Percentiles rank a stretch among this genome's conserved stretches.
phyloP scores from a whole-genome alignment of 2,797 vertebrate genomes.

The Botia kubotai region DNA sequence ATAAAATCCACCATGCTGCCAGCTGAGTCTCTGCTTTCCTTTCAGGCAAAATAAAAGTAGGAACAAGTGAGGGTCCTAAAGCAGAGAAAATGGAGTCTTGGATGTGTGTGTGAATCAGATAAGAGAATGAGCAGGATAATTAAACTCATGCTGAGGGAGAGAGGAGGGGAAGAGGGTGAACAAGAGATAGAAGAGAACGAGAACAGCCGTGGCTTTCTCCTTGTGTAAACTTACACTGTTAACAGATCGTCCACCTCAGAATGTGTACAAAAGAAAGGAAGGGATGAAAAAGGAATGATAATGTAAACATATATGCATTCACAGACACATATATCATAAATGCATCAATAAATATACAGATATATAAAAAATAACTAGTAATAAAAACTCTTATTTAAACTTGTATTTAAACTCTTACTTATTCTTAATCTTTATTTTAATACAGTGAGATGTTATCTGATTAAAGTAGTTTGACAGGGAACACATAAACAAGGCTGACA shows the following conservation, averaged over 20 bases:
- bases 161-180: constrained; percentile 55
- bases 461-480: not conserved
- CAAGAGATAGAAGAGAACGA: constrained; percentile 17
- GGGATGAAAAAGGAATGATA: not conserved
- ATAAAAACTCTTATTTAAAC: too few species aligned
- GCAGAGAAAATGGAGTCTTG: constrained; percentile 63
- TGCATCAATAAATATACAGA: too few species aligned
- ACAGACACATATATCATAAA: not conserved
- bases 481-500: not conserved
- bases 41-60: constrained; percentile 62
- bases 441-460: constrained; percentile 1
- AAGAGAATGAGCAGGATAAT: constrained; percentile 70
- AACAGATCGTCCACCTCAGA: constrained; percentile 20
- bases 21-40: constrained; percentile 57
- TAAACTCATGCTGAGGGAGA: constrained; percentile 67
- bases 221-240: constrained; percentile 36
- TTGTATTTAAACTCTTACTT: too few species aligned
- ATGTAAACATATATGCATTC: not conserved
- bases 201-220: constrained; percentile 21
- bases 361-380: too few species aligned
- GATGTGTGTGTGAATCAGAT: constrained; percentile 71
- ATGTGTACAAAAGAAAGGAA: constrained; percentile 8
- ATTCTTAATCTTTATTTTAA: not conserved
- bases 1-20: constrained; percentile 57
- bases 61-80: constrained; percentile 62